These are phyloP conservation scores for Reticulitermes lucifugus DNA, from an alignment of 2,888 invertebrate genomes.

Conservation along the genomic window DNA sequence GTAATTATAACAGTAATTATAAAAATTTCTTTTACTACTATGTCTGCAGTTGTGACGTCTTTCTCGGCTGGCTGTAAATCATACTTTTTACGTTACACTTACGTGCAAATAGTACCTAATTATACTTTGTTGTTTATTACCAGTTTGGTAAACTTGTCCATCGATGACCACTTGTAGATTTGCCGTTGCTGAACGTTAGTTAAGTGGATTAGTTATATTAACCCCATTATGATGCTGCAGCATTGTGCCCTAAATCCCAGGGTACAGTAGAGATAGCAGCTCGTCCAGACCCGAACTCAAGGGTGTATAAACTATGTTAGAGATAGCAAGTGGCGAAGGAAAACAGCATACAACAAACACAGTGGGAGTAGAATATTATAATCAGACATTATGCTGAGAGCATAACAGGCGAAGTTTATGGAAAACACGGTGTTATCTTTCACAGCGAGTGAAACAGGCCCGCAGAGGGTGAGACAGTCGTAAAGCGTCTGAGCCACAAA, in stretches of 20 bases:
- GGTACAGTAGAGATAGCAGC: background rate
- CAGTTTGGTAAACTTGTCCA: background rate
- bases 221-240: background rate
- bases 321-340: background rate
- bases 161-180: background rate
- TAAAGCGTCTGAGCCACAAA: no score
- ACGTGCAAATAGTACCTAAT: background rate
- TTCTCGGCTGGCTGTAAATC: background rate
- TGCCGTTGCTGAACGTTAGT: background rate
- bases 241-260: background rate
- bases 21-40: background rate
- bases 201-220: conserved; percentile 6
- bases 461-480: no score
- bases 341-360: background rate
- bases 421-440: no score
- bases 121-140: background rate
- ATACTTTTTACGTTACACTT: no score
- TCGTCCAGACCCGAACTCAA: background rate
- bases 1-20: no score
- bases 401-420: no score
- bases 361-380: no score
- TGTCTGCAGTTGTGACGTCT: background rate
- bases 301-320: background rate
- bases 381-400: no score
- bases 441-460: no score